These are phyloP conservation scores for Ochropleura plecta DNA, from an alignment of 2,888 invertebrate species.

Conservation along the genomic window DNA sequence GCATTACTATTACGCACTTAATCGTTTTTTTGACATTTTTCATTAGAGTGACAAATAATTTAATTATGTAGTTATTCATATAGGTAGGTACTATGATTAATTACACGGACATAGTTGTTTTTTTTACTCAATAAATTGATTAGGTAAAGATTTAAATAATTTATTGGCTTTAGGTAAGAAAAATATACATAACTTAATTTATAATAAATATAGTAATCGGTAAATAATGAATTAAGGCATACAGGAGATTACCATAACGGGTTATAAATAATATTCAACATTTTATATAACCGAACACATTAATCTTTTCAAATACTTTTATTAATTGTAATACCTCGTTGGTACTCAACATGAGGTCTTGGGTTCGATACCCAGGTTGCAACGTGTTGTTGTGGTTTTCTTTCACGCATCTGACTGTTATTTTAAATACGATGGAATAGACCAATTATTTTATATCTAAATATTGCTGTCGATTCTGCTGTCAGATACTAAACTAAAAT, in stretches of 20 bases:
- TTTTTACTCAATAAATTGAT: neutral
- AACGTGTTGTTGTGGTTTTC: neutral
- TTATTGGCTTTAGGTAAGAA: neutral
- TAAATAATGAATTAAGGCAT: conserved; percentile 1
- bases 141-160: neutral
- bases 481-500: no score
- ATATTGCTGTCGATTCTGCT: no score
- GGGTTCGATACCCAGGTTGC: neutral
- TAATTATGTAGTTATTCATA: neutral
- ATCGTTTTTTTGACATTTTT: neutral
- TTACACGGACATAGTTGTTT: conserved; percentile 13
- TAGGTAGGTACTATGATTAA: conserved; percentile 8
- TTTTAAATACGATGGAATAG: no score
- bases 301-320: neutral
- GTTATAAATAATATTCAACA: conserved; percentile 4
- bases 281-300: neutral
- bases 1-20: neutral
- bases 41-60: neutral
- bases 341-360: neutral
- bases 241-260: conserved; percentile 1
- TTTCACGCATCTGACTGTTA: no score
- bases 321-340: neutral
- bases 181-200: neutral
- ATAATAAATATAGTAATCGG: neutral
- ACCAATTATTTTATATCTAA: no score